Percentiles rank a stretch among this genome's conserved stretches.
Evolutionary conservation across 2,888 invertebrate genomes (phyloP).

Genomic region (Escarpia spicata): DNA sequence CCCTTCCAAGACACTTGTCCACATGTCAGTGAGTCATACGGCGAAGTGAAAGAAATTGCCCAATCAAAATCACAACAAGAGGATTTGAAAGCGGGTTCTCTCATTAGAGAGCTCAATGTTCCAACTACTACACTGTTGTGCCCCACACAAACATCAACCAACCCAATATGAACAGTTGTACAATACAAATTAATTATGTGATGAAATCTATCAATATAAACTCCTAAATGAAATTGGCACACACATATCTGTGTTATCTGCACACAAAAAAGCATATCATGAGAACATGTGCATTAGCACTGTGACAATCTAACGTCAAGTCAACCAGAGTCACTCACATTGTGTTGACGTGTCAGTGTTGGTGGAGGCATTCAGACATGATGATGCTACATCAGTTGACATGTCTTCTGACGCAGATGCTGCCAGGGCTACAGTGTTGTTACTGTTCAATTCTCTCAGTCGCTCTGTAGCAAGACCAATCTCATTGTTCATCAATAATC

Average conservation of each 20-base stretch:
- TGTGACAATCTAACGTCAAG: conserved; percentile 34
- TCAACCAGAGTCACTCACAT: conserved; percentile 38
- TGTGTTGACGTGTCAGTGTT: conserved; percentile 33
- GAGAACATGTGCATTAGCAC: background rate
- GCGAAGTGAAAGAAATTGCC: background rate
- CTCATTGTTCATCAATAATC: background rate
- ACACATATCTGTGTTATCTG: too few species aligned
- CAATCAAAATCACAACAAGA: too few species aligned
- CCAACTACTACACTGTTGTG: too few species aligned
- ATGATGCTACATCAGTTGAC: background rate
- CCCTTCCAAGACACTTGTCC: background rate
- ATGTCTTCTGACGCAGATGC: conserved; percentile 21
- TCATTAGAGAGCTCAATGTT: too few species aligned
- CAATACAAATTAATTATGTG: too few species aligned
- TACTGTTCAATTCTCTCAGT: conserved; percentile 30
- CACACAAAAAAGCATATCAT: background rate
- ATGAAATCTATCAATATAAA: too few species aligned
- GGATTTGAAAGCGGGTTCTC: too few species aligned
- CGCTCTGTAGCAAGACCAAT: conserved; percentile 26
- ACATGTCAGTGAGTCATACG: background rate
- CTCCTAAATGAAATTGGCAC: too few species aligned
- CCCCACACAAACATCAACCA: too few species aligned
- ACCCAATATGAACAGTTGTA: too few species aligned
- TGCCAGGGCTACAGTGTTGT: background rate
- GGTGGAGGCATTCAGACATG: conserved; percentile 28